phyloP scores from a whole-genome alignment of 2,888 invertebrate genomes.

The Phengaris alcon region DNA sequence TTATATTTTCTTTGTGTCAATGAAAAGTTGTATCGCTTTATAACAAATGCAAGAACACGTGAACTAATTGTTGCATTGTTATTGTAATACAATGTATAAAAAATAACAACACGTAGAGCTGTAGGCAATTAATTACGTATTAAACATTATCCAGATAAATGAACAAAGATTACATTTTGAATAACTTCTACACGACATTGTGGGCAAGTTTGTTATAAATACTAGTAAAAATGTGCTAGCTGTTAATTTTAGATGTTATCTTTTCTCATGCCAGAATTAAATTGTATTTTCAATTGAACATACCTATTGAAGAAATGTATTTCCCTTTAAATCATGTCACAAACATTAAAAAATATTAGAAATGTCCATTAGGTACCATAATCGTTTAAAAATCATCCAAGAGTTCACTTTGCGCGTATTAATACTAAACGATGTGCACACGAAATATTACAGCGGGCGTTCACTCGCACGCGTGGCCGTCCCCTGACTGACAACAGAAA shows the following conservation, averaged over 20 bases:
- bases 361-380: neutral
- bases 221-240: neutral
- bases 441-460: slow-evolving; percentile 42
- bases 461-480: slow-evolving; percentile 49
- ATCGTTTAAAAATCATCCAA: neutral
- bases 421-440: slow-evolving; percentile 29
- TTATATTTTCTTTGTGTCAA: neutral
- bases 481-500: slow-evolving; percentile 56
- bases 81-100: neutral
- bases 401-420: neutral
- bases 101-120: slow-evolving; percentile 7
- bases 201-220: neutral
- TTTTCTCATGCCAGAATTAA: neutral
- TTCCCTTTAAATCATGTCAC: neutral
- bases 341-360: neutral
- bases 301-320: neutral
- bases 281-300: neutral
- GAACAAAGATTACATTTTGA: neutral
- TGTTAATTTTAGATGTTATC: neutral
- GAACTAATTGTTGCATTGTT: slow-evolving; percentile 9
- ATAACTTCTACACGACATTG: neutral
- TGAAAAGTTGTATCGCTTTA: neutral
- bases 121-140: neutral
- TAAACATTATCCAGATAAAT: neutral
- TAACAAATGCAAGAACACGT: neutral